Conservation (phyloP, 2,888 invertebrate species). For the Hypomecis atomaria region DNA sequence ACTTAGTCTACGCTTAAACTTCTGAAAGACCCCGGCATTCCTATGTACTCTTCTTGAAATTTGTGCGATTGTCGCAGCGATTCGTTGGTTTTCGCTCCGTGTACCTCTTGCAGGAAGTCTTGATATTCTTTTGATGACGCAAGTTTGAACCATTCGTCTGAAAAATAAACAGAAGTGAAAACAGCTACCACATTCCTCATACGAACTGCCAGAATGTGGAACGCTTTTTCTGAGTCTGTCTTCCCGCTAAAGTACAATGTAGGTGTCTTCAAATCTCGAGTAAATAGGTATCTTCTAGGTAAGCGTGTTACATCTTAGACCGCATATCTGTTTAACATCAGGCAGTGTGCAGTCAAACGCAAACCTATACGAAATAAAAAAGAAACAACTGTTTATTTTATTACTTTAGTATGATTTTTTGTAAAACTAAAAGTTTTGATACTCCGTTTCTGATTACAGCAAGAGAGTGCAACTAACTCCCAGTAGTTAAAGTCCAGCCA, state of each 20-base stretch:
- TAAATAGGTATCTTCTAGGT: too few species aligned
- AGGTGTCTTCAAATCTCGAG: too few species aligned
- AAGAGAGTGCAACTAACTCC: not conserved
- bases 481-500: not conserved
- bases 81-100: conserved; percentile 55
- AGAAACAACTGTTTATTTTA: not conserved
- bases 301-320: too few species aligned
- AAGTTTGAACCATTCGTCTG: conserved; percentile 47
- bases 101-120: conserved; percentile 51
- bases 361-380: too few species aligned
- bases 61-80: conserved; percentile 48
- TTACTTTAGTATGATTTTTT: not conserved
- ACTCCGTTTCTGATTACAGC: not conserved
- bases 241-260: too few species aligned
- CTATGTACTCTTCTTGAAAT: conserved; percentile 53
- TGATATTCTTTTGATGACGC: conserved; percentile 50
- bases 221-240: too few species aligned
- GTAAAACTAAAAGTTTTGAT: not conserved
- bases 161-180: conserved; percentile 11
- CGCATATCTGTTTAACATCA: too few species aligned
- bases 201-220: too few species aligned
- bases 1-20: conserved; percentile 50
- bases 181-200: too few species aligned
- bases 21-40: conserved; percentile 55
- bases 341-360: too few species aligned